Evolutionary conservation across 1,140 invertebrate species (phyloP).

Genomic region (Drosophila virilis): DNA sequence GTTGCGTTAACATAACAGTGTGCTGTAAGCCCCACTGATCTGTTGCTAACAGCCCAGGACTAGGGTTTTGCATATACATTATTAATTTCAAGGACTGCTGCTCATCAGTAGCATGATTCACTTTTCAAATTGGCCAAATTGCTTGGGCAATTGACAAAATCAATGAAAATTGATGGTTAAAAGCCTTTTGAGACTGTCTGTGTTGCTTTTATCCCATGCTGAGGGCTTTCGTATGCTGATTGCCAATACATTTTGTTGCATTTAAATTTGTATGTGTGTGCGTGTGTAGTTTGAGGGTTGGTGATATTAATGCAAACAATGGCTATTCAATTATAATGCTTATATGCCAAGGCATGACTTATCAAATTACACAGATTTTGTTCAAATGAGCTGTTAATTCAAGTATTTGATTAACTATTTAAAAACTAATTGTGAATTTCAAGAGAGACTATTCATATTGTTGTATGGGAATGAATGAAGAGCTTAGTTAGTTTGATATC

Average conservation of each 20-base stretch:
- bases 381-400: slow-evolving; percentile 1
- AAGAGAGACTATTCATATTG: too few species aligned
- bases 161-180: slow-evolving; percentile 44
- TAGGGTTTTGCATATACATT: slow-evolving; percentile 2
- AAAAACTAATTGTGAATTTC: too few species aligned
- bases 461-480: too few species aligned
- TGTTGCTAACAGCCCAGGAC: not conserved
- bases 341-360: not conserved
- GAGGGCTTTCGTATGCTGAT: slow-evolving; percentile 1
- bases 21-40: not conserved
- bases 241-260: not conserved
- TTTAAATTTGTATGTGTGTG: not conserved
- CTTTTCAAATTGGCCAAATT: slow-evolving; percentile 41
- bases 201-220: not conserved
- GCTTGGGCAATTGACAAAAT: slow-evolving; percentile 46
- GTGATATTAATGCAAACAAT: slow-evolving; percentile 3
- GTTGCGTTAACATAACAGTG: slow-evolving; percentile 28
- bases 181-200: slow-evolving; percentile 19
- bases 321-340: slow-evolving; percentile 4
- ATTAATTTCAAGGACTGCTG: slow-evolving; percentile 34
- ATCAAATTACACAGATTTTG: slow-evolving; percentile 26
- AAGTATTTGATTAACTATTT: not conserved
- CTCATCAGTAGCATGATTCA: slow-evolving; percentile 4
- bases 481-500: too few species aligned
- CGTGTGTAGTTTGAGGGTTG: not conserved